These are phyloP conservation scores for Conus betulinus DNA, from an alignment of 1,140 invertebrate species.

Conservation along the genomic window DNA sequence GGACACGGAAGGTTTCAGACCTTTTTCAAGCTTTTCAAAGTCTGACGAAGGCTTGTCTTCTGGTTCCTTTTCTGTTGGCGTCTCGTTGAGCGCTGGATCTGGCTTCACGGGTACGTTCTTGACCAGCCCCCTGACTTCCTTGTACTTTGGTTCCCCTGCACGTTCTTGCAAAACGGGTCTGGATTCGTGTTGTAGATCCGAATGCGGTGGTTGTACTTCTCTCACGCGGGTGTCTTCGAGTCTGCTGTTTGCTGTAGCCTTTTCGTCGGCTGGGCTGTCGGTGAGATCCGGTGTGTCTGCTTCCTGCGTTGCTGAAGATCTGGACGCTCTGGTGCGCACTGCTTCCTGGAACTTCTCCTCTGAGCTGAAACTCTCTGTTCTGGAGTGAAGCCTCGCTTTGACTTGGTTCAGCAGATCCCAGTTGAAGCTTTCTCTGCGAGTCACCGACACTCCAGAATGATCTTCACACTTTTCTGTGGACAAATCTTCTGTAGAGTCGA, in stretches of 20 bases:
- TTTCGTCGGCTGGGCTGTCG: neutral
- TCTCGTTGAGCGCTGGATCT: neutral
- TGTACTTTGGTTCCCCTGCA: neutral
- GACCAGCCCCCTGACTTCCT: neutral
- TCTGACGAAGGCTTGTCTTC: neutral
- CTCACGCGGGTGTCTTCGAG: neutral
- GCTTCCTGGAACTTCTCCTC: slow-evolving; percentile 7
- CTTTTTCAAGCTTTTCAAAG: slow-evolving; percentile 21
- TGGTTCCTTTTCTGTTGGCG: neutral
- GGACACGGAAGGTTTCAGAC: neutral
- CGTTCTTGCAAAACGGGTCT: neutral
- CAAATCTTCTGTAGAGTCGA: neutral
- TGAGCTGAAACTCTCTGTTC: slow-evolving; percentile 22
- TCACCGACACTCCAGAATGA: neutral
- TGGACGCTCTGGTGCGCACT: neutral
- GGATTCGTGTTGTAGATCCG: neutral
- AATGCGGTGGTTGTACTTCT: neutral
- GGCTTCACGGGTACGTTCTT: neutral
- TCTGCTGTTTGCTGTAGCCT: neutral
- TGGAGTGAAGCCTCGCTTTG: slow-evolving; percentile 30
- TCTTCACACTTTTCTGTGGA: neutral
- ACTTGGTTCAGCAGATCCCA: slow-evolving; percentile 33
- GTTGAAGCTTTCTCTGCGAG: slow-evolving; percentile 22
- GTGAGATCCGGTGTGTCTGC: neutral
- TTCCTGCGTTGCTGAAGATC: neutral